Base-by-base conservation (phyloP, 2,797 vertebrate genomes). In the Rhinoraja longicauda region DNA sequence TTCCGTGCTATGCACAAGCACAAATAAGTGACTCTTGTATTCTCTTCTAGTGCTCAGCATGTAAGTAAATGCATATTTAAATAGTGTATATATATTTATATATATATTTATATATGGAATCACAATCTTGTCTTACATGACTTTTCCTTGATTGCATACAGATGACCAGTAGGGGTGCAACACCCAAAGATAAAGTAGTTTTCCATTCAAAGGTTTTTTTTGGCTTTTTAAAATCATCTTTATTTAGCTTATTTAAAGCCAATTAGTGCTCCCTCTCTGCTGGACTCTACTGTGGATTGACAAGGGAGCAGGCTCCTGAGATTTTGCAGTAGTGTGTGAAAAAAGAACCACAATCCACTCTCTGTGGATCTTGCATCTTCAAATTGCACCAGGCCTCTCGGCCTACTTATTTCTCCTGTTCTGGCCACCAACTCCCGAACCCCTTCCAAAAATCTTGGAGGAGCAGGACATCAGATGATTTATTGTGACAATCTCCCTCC, bases 11-110 rank as follows among this genome's bases (percentile, higher is more conserved):
- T 75, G 39, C 90, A 53, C 70, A 73, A 92, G 24, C 90, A 92
- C 90, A 92, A 53, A 91, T 91, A 45, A 26, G 90, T 91, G 90
- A 91, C 12, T 92, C 39, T 75, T 92, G 39, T 75, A 92, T 92
- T 92, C 53, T 64, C 57, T 88, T 53, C 70, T 39, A 72, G 90
- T 53, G 45, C 90, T 70, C 90, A 45, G 64, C 70, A 91, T 45
- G 36, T 73, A 72, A 72, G 64, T 92, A 57, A 72, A 73, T 92
- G 67, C 26, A 53, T 92, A 92, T 92, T 92, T 92, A 53, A 92
- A 75, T 29, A 75, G 39, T 92, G 32, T 90, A 39, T 90, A 32
- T 84, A 84, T 84, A 84, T 84, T 59, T 82, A 57, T 82, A 82
- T 82, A 45, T 45, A 57, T 82, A 29, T 36, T n/a, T 86, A 62